Conservation (phyloP, 2,888 invertebrate genomes). For the Cheilosia soror region DNA sequence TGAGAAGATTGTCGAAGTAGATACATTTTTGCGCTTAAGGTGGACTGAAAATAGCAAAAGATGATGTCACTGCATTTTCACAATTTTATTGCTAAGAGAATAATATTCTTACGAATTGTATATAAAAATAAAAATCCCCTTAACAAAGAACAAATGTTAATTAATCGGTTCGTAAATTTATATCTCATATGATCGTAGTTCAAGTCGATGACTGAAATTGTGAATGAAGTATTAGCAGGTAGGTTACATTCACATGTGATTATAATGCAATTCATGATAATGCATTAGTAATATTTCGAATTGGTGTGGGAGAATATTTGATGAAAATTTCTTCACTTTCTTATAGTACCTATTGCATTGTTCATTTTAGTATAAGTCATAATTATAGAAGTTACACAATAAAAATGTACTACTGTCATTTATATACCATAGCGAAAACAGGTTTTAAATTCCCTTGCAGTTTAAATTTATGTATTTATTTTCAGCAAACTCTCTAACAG, state of each 20-base stretch:
- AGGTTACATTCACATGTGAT: too few relatives aligned
- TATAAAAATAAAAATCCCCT: background rate
- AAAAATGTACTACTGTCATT: too few relatives aligned
- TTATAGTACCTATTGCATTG: too few relatives aligned
- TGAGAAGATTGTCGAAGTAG: background rate
- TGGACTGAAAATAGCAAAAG: conserved; percentile 37
- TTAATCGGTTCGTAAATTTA: background rate
- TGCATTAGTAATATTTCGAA: background rate
- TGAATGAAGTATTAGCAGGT: too few relatives aligned
- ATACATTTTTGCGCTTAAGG: background rate
- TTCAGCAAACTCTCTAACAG: too few relatives aligned
- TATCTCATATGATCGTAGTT: conserved; percentile 10
- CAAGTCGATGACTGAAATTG: conserved; percentile 5
- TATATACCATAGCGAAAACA: too few relatives aligned
- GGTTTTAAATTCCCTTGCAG: too few relatives aligned
- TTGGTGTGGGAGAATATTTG: too few relatives aligned
- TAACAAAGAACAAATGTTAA: background rate
- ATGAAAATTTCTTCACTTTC: too few relatives aligned
- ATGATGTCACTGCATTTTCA: conserved; percentile 48
- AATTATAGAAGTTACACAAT: too few relatives aligned
- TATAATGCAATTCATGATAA: background rate
- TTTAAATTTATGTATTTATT: too few relatives aligned
- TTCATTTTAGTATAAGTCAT: too few relatives aligned
- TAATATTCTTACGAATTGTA: background rate
- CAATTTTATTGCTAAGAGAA: conserved; percentile 19